A percentile compares a stretch with the other conserved stretches of the same genome.
phyloP scores from a whole-genome alignment of 2,113 vertebrate species.

The Mellivora capensis region DNA sequence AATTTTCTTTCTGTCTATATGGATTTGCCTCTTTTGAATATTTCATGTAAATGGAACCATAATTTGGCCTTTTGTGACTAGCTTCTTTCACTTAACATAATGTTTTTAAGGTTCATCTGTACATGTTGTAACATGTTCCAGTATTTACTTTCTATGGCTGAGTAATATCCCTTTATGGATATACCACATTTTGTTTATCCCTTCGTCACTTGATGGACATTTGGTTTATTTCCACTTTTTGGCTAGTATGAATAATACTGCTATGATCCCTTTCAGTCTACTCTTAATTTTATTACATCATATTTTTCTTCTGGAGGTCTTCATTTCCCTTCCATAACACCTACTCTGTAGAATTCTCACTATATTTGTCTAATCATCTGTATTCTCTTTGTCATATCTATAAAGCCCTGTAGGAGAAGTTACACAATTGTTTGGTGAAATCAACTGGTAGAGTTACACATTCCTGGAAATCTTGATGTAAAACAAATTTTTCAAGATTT shows the following conservation, averaged over 20 bases:
- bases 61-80: not conserved
- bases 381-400: not conserved
- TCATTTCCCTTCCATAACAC: not conserved
- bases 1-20: not conserved
- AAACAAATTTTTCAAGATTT: not conserved
- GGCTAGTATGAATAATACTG: not conserved
- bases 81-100: constrained; percentile 15
- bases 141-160: not conserved
- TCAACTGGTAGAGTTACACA: not conserved
- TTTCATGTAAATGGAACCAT: constrained; percentile 10
- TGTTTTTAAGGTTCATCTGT: not conserved
- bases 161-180: not conserved
- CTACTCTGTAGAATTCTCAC: not conserved
- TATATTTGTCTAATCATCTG: not conserved
- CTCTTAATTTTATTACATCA: not conserved
- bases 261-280: not conserved
- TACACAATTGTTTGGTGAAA: not conserved
- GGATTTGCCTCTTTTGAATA: not conserved
- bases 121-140: not conserved
- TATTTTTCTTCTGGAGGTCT: not conserved
- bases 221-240: not conserved
- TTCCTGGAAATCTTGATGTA: not conserved
- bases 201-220: not conserved
- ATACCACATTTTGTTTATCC: not conserved
- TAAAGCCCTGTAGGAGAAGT: not conserved